Evolutionary conservation across 2,888 invertebrate genomes (phyloP).

Genomic region (Meloe dianella): DNA sequence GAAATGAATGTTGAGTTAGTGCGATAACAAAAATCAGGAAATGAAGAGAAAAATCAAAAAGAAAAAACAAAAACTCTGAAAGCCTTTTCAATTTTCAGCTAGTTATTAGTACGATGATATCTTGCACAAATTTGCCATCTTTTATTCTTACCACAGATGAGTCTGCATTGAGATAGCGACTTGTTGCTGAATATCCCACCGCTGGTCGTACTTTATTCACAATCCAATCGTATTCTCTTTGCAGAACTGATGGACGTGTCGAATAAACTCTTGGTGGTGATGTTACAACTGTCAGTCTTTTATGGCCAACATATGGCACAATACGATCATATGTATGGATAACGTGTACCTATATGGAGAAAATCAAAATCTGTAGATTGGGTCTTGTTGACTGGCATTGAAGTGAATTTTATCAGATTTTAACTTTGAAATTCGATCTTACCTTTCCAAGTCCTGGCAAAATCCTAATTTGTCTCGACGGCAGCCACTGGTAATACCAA

Average conservation of each 20-base stretch:
- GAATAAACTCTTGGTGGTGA: constrained; percentile 66
- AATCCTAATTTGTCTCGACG: constrained; percentile 59
- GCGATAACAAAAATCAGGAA: constrained; percentile 16
- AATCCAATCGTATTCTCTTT: constrained; percentile 73
- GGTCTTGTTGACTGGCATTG: no score
- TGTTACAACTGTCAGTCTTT: constrained; percentile 68
- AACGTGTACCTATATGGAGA: constrained; percentile 55
- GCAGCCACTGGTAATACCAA: constrained; percentile 43
- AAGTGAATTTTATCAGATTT: background rate
- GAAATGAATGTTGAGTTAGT: constrained; percentile 12
- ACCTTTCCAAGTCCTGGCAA: constrained; percentile 60
- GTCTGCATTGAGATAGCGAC: constrained; percentile 80
- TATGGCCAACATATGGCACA: constrained; percentile 60
- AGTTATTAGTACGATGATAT: background rate
- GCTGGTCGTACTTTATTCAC: constrained; percentile 69
- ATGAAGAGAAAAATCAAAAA: constrained; percentile 15
- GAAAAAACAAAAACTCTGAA: constrained; percentile 4
- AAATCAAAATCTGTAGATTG: no score
- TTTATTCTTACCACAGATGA: constrained; percentile 69
- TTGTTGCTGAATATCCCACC: constrained; percentile 69
- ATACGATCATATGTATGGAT: constrained; percentile 59
- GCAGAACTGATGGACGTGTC: constrained; percentile 70
- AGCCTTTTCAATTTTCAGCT: background rate
- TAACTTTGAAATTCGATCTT: constrained; percentile 38
- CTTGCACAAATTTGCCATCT: constrained; percentile 31